Percentiles rank a stretch among this genome's conserved stretches.
These are phyloP conservation scores for Habrosyne pyritoides DNA, from an alignment of 2,888 invertebrate species.

Conservation along the genomic window DNA sequence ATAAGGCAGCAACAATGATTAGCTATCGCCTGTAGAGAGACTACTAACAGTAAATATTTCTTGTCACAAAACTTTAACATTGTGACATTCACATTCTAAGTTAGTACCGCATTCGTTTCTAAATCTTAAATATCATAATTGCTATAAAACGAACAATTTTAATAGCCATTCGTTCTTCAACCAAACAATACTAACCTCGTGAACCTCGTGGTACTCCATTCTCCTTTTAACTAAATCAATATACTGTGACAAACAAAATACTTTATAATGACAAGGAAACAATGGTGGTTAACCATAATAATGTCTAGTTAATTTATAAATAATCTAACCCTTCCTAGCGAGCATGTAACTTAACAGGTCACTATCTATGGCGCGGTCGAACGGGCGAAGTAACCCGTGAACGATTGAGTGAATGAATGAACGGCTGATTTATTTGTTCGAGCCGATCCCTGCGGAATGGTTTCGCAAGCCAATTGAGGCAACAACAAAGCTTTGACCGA, in stretches of 20 bases:
- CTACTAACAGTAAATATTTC: too few relatives aligned
- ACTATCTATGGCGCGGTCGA: conserved; percentile 28
- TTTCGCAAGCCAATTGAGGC: conserved; percentile 58
- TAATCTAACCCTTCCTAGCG: conserved; percentile 32
- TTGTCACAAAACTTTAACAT: too few relatives aligned
- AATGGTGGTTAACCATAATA: conserved; percentile 13
- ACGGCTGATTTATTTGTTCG: conserved; percentile 65
- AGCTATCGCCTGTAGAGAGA: neutral
- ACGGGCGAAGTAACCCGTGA: conserved; percentile 32
- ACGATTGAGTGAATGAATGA: conserved; percentile 52
- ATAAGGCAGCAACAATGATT: neutral
- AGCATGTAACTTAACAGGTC: conserved; percentile 29
- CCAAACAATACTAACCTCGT: neutral
- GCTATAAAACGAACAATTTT: neutral
- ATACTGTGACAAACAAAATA: neutral
- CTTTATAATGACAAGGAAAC: conserved; percentile 5
- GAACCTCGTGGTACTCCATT: neutral
- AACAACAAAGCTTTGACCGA: conserved; percentile 67
- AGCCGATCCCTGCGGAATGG: conserved; percentile 51
- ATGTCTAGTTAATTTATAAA: conserved; percentile 39
- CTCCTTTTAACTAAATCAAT: neutral
- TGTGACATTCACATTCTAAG: too few relatives aligned
- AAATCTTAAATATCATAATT: too few relatives aligned
- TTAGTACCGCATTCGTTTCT: too few relatives aligned
- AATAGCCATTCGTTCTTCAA: neutral